Evolutionary conservation across 2,888 invertebrate genomes (phyloP), one percentile per base, ranked within the genome.

Genomic region (Pantelozetes paolii): DNA sequence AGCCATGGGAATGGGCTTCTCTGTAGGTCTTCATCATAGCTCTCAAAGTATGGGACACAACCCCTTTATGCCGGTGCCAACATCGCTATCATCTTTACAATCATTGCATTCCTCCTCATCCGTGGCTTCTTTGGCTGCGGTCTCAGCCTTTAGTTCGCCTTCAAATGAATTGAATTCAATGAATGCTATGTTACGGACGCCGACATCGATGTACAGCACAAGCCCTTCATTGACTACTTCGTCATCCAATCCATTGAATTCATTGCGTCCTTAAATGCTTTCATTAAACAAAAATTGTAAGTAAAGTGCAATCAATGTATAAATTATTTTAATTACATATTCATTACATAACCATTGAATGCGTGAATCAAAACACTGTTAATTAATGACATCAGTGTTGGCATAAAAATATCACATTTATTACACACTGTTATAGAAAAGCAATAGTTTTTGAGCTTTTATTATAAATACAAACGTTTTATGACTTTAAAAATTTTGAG

Each of bases 91-190:
- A 28, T 59, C 59, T 6, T 28, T 59, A 9, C 36, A 2, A 32
- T 36, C 64, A 64, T n/a, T 64, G 36, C 64, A 64, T 64, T 64
- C 64, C 20, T 64, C 64, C 20, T 64, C 64, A 32, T 64, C 64
- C 15, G 64, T 64, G 36, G 64, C 64, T 18, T 64, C 64, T 13
- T 36, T 64, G 64, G 64, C 64, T 28, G 64, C 64, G 18, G 20
- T 64, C 15, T 20, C 64, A 15, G 36, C 64, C 9, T 64, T 64
- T 20, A 36, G 32, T 30, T 36, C 64, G 3, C 36, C n/a, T 36
- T 36, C 64, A 62, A 30, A 3, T 64, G 64, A 64, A 32, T 15
- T 64, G 64, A 64, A 64, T 36, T 20, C 36, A 11, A 30, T 36
- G 36, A 30, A 64, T 36, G 6, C 36, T 9, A 30, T 36, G 36